Evolutionary conservation across 1,140 invertebrate genomes (phyloP), one percentile per base, ranked within the genome.

Genomic region (Eufriesea mexicana): DNA sequence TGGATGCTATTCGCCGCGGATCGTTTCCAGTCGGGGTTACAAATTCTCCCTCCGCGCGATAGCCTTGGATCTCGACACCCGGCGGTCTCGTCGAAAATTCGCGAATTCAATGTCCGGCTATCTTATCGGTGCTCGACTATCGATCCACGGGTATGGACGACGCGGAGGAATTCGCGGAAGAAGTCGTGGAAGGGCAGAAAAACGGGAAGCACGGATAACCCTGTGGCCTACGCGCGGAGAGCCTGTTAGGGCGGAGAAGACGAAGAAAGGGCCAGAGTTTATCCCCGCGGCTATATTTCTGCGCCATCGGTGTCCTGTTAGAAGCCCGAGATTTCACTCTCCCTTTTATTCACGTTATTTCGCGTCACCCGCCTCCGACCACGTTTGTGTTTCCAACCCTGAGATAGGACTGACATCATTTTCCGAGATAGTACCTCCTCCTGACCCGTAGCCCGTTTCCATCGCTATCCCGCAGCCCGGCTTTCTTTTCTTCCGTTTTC

Each of bases 321-420:
- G 55, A 74, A 74, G 67, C 84, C 76, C 66, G 84, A 87, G 84
- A 90, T 88, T 88, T 89, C 88, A 88, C 86, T 90, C 87, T 90
- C 85, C 77, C 86, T 91, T 92, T 88, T 84, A 90, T 89, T 87
- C 84, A 74, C 62, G 82, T 86, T 90, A 87, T 87, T 87, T 87
- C 87, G 84, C 91, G 90, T 91, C 89, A 89, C 76, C 74, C 84
- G 62, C 62, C 83, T 67, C 79, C 85, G 88, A 89, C 87, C 89
- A 88, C 88, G 85, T 84, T 89, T 89, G 86, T 90, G 80, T 84
- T 91, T 91, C 84, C 80, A 88, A 72, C 81, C 35, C 85, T 87
- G 55, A 90, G 90, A 90, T 91, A 91, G 87, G 86, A 67, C 88
- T 89, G 90, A 92, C 89, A 91, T 92, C 91, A 92, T 92, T 91